A percentile compares a stretch with the other conserved stretches of the same genome.
phyloP scores from a whole-genome alignment of 2,888 invertebrate genomes.

The Noctua janthe region DNA sequence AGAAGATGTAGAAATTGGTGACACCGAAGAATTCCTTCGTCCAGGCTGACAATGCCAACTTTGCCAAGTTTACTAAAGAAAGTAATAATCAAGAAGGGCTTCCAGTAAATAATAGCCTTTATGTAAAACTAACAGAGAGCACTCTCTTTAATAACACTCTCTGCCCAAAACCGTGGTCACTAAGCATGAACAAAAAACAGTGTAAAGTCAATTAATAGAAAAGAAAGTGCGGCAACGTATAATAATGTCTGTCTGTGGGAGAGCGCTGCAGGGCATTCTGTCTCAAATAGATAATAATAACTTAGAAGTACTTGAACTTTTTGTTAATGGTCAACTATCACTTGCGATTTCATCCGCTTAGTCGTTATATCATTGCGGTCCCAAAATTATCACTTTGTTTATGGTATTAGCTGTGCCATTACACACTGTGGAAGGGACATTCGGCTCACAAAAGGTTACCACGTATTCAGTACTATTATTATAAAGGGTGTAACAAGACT shows the following conservation, averaged over 20 bases:
- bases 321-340: slow-evolving; percentile 46
- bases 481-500: no score
- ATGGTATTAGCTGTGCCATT: no score
- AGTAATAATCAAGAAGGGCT: background rate
- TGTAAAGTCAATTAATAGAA: slow-evolving; percentile 68
- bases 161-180: slow-evolving; percentile 54
- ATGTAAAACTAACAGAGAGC: slow-evolving; percentile 17
- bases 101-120: background rate
- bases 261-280: slow-evolving; percentile 55
- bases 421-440: no score
- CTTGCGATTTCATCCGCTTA: slow-evolving; percentile 45
- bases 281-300: slow-evolving; percentile 42
- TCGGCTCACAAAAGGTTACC: no score
- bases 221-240: slow-evolving; percentile 71
- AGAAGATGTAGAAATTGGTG: background rate
- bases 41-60: background rate
- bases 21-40: background rate
- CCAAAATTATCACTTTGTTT: background rate
- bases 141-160: slow-evolving; percentile 25
- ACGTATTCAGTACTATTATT: no score
- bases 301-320: slow-evolving; percentile 34
- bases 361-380: slow-evolving; percentile 17
- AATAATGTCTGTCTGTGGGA: slow-evolving; percentile 61
- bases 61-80: no score
- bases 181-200: slow-evolving; percentile 68